Conservation (phyloP, 2,888 invertebrate genomes). For the Pammene aurita region DNA sequence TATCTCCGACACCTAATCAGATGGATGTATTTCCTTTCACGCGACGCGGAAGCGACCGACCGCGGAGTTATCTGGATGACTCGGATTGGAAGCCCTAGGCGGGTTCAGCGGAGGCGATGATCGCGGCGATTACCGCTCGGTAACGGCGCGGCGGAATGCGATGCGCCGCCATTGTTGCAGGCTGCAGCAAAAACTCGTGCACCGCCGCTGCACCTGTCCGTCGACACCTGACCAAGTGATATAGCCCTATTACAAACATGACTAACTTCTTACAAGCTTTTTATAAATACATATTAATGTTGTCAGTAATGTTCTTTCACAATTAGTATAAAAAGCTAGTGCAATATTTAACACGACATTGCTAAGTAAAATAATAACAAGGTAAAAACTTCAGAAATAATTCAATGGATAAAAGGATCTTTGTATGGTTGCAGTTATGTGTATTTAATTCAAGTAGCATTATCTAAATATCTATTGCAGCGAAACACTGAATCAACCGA, state of each 20-base stretch:
- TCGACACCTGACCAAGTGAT: slow-evolving; percentile 56
- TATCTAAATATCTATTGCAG: no score
- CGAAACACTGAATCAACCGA: no score
- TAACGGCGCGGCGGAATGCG: slow-evolving; percentile 78
- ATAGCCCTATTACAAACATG: slow-evolving; percentile 1
- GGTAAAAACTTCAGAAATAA: no score
- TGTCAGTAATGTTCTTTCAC: neutral
- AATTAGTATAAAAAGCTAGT: no score
- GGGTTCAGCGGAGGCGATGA: slow-evolving; percentile 50
- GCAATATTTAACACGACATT: no score
- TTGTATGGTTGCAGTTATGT: no score
- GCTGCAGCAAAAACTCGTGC: slow-evolving; percentile 68
- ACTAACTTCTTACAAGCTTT: neutral
- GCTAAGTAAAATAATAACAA: no score
- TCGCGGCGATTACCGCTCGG: slow-evolving; percentile 65
- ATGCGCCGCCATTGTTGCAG: slow-evolving; percentile 73
- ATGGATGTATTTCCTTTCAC: slow-evolving; percentile 24
- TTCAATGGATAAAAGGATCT: no score
- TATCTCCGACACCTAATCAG: slow-evolving; percentile 25
- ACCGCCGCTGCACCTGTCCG: slow-evolving; percentile 64
- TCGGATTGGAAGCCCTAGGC: slow-evolving; percentile 39
- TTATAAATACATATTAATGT: slow-evolving; percentile 14
- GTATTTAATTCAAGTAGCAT: no score
- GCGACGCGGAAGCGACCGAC: slow-evolving; percentile 46
- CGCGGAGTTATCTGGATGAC: slow-evolving; percentile 47